phyloP scores from a whole-genome alignment of 2,888 invertebrate genomes.

The Drosophila cognata region DNA sequence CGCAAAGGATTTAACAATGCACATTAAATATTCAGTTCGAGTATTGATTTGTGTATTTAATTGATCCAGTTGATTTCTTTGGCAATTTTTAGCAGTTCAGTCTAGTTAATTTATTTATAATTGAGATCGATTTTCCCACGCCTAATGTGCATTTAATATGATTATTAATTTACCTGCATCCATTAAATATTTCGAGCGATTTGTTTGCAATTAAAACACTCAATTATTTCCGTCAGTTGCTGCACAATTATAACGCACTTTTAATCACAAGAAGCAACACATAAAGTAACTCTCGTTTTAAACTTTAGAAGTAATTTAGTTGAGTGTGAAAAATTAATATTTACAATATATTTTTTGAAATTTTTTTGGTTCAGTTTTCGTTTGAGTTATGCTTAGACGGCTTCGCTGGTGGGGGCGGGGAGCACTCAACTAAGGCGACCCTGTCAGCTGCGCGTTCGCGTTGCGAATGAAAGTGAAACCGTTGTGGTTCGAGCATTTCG shows the following conservation, averaged over 20 bases:
- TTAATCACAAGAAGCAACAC: slow-evolving; percentile 33
- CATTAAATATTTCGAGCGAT: slow-evolving; percentile 60
- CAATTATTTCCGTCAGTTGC: slow-evolving; percentile 57
- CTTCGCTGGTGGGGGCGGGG: slow-evolving; percentile 17
- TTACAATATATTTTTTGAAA: background rate
- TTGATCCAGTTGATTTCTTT: background rate
- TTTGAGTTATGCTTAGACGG: background rate
- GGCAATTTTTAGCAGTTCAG: slow-evolving; percentile 2
- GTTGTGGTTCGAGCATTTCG: slow-evolving; percentile 73
- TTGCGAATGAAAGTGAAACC: slow-evolving; percentile 84
- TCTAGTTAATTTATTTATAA: slow-evolving; percentile 17
- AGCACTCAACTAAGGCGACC: slow-evolving; percentile 56
- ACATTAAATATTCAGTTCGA: background rate
- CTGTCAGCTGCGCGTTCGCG: slow-evolving; percentile 73
- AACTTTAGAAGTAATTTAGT: background rate
- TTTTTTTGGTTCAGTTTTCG: background rate
- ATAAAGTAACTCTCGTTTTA: background rate
- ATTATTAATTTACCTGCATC: slow-evolving; percentile 72
- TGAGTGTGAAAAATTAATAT: background rate
- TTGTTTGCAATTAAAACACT: slow-evolving; percentile 48
- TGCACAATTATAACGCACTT: slow-evolving; percentile 56
- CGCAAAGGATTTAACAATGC: background rate
- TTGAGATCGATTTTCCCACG: slow-evolving; percentile 30
- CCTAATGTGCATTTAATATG: slow-evolving; percentile 29
- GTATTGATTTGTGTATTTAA: background rate